Evolutionary conservation across 2,888 invertebrate species (phyloP).

Genomic region (Brachypalpus laphriformis): DNA sequence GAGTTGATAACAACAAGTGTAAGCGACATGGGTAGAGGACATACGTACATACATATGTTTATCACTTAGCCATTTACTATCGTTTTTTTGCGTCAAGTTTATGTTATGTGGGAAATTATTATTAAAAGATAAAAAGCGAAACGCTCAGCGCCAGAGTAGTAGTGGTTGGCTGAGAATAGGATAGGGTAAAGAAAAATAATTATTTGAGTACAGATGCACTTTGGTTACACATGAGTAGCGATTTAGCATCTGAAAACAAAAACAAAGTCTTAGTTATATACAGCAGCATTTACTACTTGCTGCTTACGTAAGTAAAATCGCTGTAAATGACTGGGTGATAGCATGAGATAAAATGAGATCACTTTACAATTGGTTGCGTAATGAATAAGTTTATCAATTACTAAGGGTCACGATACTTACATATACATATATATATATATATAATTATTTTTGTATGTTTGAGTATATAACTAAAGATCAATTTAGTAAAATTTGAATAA

Average conservation of each 20-base stretch:
- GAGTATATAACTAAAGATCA: too few species aligned
- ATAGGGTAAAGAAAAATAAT: neutral
- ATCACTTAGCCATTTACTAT: slow-evolving; percentile 7
- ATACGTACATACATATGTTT: neutral
- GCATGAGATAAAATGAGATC: neutral
- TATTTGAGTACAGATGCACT: neutral
- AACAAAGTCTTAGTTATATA: neutral
- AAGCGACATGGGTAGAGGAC: neutral
- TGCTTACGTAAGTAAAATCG: neutral
- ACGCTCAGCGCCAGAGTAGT: neutral
- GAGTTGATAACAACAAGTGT: slow-evolving; percentile 50
- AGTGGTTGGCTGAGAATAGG: neutral
- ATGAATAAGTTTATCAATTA: neutral
- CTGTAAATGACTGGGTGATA: neutral
- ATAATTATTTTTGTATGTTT: too few species aligned
- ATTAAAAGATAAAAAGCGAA: slow-evolving; percentile 5
- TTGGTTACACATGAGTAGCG: neutral
- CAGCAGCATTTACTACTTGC: neutral
- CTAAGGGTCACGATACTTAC: too few species aligned
- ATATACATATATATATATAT: neutral
- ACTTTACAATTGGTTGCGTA: neutral
- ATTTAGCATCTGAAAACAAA: neutral
- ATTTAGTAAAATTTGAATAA: too few species aligned
- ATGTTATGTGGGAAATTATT: neutral
- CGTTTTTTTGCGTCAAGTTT: slow-evolving; percentile 17